phyloP scores from a whole-genome alignment of 2,113 vertebrate genomes.

The Pimephales promelas region DNA sequence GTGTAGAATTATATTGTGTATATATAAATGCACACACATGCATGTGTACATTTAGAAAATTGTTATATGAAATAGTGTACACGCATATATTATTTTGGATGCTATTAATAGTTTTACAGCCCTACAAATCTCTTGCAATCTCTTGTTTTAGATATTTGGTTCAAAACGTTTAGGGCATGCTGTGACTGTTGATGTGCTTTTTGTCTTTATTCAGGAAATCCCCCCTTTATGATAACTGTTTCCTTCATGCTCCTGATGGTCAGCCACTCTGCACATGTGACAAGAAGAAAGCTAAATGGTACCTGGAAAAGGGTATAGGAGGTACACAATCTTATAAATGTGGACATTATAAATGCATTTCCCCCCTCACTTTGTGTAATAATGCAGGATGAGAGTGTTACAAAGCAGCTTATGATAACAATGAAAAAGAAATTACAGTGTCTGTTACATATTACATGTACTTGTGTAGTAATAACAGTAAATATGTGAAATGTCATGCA shows the following conservation, averaged over 20 bases:
- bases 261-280: conserved; percentile 97
- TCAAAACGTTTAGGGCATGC: not conserved
- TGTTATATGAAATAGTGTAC: no score
- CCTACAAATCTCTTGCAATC: not conserved
- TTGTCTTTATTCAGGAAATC: conserved; percentile 82
- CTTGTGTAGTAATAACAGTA: no score
- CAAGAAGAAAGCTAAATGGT: conserved; percentile 98
- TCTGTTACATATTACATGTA: no score
- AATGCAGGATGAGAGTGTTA: no score
- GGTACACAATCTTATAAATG: conserved; percentile 68
- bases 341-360: not conserved
- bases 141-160: not conserved
- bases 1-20: no score
- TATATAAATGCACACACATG: no score
- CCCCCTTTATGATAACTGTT: conserved; percentile 97
- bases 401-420: not conserved
- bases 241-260: conserved; percentile 93
- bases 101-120: no score
- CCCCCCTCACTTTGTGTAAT: not conserved
- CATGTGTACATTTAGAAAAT: no score
- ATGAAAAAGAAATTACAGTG: not conserved
- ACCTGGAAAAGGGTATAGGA: conserved; percentile 96
- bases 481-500: no score
- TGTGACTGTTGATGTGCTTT: not conserved
- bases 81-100: no score